Percentiles rank a stretch among this genome's conserved stretches.
These are phyloP conservation scores for Prunella fulvescens DNA, from an alignment of 2,113 vertebrate genomes.

Conservation along the genomic window DNA sequence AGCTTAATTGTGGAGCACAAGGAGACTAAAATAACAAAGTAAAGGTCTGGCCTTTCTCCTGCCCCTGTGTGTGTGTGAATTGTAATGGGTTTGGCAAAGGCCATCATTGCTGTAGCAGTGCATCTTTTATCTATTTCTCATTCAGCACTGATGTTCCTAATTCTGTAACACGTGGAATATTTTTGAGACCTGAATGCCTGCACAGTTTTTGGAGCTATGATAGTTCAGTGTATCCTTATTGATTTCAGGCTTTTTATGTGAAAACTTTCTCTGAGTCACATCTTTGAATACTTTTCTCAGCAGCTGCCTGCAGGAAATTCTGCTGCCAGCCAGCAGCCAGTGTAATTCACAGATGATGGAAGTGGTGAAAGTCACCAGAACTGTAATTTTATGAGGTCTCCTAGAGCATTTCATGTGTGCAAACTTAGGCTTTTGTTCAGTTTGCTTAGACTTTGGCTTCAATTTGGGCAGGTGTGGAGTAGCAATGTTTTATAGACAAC, in stretches of 20 bases:
- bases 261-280: neutral
- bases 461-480: neutral
- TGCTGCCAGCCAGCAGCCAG: neutral
- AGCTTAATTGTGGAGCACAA: neutral
- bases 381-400: neutral
- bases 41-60: neutral
- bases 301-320: neutral
- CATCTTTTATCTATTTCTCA: neutral
- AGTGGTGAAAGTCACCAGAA: neutral
- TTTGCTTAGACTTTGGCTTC: no score
- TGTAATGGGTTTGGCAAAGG: neutral
- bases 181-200: neutral
- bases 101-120: rapidly evolving
- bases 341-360: neutral
- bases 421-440: neutral
- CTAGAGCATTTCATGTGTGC: neutral
- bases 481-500: neutral
- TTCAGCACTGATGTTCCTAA: neutral
- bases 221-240: neutral
- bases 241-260: neutral
- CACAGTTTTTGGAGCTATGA: neutral
- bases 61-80: neutral
- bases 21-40: neutral
- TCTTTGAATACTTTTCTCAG: neutral
- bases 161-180: rapidly evolving